Conservation (phyloP, 2,888 invertebrate species). For the Conus canariensis region DNA sequence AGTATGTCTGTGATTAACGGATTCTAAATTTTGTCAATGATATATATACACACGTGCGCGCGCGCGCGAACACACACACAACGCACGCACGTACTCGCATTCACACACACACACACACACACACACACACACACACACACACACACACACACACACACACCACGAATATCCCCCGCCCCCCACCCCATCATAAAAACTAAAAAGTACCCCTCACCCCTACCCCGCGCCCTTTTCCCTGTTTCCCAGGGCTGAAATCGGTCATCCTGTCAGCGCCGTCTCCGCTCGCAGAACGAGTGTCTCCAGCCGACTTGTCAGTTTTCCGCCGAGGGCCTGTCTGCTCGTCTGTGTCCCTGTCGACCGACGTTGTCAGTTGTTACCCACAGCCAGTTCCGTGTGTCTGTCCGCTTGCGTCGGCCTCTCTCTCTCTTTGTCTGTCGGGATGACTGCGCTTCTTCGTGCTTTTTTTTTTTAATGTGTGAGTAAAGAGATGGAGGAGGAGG, state of each 20-base stretch:
- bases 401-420: background rate
- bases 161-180: background rate
- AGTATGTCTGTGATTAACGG: too few species aligned
- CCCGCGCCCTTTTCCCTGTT: background rate
- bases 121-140: too few species aligned
- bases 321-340: background rate
- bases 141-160: background rate
- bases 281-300: conserved; percentile 10
- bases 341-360: conserved; percentile 9
- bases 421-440: background rate
- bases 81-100: too few species aligned
- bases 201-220: too few species aligned
- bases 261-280: conserved; percentile 8
- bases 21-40: too few species aligned
- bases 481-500: background rate
- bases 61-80: too few species aligned
- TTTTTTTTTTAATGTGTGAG: background rate
- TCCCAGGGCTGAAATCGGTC: background rate
- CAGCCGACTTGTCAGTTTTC: conserved; percentile 11
- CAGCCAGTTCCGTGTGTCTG: conserved; percentile 1
- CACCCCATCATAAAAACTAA: background rate
- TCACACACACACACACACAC: too few species aligned
- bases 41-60: too few species aligned
- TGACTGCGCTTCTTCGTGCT: background rate
- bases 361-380: conserved; percentile 10